Percentiles rank a stretch among this genome's conserved stretches.
Evolutionary conservation across 2,797 vertebrate species (phyloP).

Genomic region (Hirundo rustica): DNA sequence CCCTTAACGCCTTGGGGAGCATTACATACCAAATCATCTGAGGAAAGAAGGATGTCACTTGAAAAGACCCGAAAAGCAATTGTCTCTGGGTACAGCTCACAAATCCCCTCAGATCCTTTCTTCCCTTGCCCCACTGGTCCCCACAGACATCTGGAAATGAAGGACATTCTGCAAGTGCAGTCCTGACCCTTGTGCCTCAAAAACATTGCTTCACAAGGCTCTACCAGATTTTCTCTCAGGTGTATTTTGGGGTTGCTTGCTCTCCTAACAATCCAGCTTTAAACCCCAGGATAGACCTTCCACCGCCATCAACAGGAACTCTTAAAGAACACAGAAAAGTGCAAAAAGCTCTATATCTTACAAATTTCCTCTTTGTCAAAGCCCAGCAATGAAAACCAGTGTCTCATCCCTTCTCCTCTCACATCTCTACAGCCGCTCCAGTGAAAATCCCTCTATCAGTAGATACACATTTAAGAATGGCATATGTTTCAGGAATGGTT

Average conservation of each 20-base stretch:
- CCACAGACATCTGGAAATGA: neutral
- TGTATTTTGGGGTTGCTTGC: neutral
- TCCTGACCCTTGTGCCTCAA: neutral
- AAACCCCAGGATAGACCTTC: neutral
- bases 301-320: neutral
- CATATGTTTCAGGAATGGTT: neutral
- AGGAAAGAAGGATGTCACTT: neutral
- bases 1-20: accelerated
- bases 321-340: neutral
- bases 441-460: neutral
- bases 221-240: neutral
- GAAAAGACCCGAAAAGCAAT: neutral
- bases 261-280: neutral
- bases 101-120: neutral
- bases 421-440: neutral
- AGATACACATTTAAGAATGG: neutral
- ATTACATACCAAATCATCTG: neutral
- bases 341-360: neutral
- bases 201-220: neutral
- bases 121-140: accelerated
- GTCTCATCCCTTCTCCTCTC: neutral
- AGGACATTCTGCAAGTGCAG: neutral
- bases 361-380: neutral
- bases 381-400: neutral
- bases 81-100: neutral